phyloP scores from a whole-genome alignment of 2,113 vertebrate genomes.

The Vulpes ferrilata region DNA sequence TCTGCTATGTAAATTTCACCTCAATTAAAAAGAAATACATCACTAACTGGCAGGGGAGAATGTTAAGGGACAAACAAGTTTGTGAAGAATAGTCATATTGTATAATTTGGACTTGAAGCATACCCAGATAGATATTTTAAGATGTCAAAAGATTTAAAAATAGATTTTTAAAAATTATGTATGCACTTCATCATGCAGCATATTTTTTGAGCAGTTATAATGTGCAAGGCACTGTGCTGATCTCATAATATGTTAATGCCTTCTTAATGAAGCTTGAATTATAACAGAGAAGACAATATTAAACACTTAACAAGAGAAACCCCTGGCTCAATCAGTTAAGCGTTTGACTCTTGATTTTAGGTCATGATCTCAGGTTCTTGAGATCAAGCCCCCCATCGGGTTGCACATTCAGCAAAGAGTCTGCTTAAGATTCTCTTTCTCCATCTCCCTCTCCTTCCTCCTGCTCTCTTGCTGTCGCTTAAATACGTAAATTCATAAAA shows the following conservation, averaged over 20 bases:
- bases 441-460: not conserved
- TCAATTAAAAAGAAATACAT: not conserved
- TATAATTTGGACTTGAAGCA: not conserved
- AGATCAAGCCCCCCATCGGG: not conserved
- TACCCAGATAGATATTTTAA: not conserved
- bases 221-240: not conserved
- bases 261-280: not conserved
- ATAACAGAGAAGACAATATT: not conserved
- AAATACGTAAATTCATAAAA: not conserved
- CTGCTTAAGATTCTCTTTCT: not conserved
- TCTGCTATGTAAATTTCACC: not conserved
- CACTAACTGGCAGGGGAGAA: not conserved
- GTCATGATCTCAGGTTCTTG: not conserved
- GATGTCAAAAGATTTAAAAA: not conserved
- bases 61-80: not conserved
- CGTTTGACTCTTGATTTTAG: not conserved
- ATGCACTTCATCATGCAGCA: not conserved
- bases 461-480: not conserved
- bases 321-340: not conserved
- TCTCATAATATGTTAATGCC: not conserved
- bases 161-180: not conserved
- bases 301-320: not conserved
- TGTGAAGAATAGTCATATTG: not conserved
- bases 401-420: fast-evolving
- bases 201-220: not conserved